Base-by-base conservation (phyloP, 2,113 vertebrate species). In the Tenrec ecaudatus region DNA sequence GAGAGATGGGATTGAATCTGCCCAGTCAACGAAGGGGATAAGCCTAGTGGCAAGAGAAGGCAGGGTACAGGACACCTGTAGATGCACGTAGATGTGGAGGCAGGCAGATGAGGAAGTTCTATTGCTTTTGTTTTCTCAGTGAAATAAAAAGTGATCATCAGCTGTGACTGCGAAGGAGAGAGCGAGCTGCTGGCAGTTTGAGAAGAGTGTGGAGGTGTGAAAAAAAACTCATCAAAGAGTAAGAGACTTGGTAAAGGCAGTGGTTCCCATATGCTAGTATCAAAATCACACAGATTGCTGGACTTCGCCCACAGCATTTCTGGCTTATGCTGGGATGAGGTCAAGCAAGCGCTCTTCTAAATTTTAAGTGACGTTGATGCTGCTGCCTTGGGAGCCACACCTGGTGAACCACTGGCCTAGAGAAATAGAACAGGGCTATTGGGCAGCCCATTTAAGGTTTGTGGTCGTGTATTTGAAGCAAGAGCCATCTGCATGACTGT, bases 81-180 rank as follows among this genome's bases (percentile, higher is more conserved):
- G n/a, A 82, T 31, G 36, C 71, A 82, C 43, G 79, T 82, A 87
- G 82, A 90, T 87, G 90, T 47, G 60, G 29, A 84, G 15, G 47
- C 4, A 84, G 60, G 16, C 81, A 82, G 78, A 86, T 78, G 83
- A 96, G 83, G 80, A 95, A 90, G 78, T 86, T 86, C 40, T 93
- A 60, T 91, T 8, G 40, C 38, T 94, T 88, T 17, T 88, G 19
- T 90, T 93, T 92, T 88, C 80, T 87, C 47, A 53, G 43, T 82
- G 89, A 94, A 96, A 94, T 77, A 75, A 94, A 94, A 92, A 90
- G 47, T 47, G 69, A 66, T 60, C 53, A 84, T 64, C 31, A 86
- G 47, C 64, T 71, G 33, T 79, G 20, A 91, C 29, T 82, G 7
- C 20, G 36, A 86, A 93, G 60, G 38, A 88, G 43, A 29, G 36